A percentile compares a stretch with the other conserved stretches of the same genome.
Conservation (phyloP, 2,113 vertebrate genomes). For the Larimichthys crocea region DNA sequence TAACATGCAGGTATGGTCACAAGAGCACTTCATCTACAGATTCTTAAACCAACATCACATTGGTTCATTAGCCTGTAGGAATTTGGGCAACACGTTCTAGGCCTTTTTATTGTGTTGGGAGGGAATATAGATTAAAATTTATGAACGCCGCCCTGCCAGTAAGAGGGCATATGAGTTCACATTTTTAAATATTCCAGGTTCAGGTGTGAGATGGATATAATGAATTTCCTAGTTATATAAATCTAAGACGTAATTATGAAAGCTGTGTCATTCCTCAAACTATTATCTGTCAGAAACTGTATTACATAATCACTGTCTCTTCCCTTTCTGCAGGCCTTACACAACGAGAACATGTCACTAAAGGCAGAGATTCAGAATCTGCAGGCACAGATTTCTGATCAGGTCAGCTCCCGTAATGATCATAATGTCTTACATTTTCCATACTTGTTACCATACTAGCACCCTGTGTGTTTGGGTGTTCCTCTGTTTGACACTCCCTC, state of each 20-base stretch:
- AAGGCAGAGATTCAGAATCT: conserved; percentile 93
- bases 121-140: neutral
- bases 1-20: conserved; percentile 82
- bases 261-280: neutral
- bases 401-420: conserved; percentile 81
- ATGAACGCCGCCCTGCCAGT: neutral
- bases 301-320: neutral
- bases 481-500: conserved; percentile 29
- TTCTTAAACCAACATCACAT: conserved; percentile 15
- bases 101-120: neutral
- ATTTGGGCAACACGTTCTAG: conserved; percentile 10
- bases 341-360: conserved; percentile 91
- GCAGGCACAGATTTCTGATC: conserved; percentile 91
- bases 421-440: too few species aligned
- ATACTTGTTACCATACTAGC: neutral
- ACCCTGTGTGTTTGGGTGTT: neutral
- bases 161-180: neutral
- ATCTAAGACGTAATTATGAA: neutral
- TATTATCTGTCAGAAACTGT: conserved; percentile 1
- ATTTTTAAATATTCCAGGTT: conserved; percentile 1
- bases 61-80: conserved; percentile 46
- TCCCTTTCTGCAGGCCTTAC: conserved; percentile 85
- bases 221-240: conserved; percentile 9
- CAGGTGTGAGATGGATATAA: neutral
- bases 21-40: conserved; percentile 1